Evolutionary conservation across 1,140 invertebrate species (phyloP).

Genomic region (Dryas iulia): DNA sequence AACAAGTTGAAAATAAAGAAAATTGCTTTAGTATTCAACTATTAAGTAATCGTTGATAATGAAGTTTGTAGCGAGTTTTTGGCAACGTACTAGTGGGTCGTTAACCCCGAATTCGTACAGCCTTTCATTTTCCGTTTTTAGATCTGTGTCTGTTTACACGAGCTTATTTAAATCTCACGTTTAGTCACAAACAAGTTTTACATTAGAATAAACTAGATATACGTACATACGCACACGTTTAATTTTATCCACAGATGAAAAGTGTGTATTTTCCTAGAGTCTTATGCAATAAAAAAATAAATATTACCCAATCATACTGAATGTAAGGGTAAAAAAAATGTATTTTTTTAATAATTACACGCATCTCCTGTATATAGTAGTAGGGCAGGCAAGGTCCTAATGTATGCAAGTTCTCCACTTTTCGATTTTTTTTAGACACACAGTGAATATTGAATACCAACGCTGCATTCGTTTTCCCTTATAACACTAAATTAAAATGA

Average conservation of each 20-base stretch:
- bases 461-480: too few species aligned
- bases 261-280: neutral
- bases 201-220: constrained; percentile 18
- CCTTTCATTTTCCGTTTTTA: constrained; percentile 42
- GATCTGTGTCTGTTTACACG: constrained; percentile 27
- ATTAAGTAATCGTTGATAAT: constrained; percentile 39
- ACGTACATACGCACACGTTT: neutral
- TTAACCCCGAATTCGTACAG: constrained; percentile 30
- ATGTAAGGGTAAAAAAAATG: neutral
- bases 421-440: neutral
- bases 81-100: constrained; percentile 30
- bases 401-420: neutral
- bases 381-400: too few species aligned
- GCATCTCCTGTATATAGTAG: neutral
- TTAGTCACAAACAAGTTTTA: constrained; percentile 28
- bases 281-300: neutral
- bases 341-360: neutral
- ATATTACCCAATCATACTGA: neutral
- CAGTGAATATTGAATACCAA: too few species aligned
- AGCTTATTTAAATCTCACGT: constrained; percentile 15
- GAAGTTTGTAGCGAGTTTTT: constrained; percentile 32
- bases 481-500: too few species aligned
- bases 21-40: constrained; percentile 24
- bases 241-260: neutral
- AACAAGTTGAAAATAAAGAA: constrained; percentile 6